Percentiles rank a stretch among this genome's conserved stretches.
phyloP scores from a whole-genome alignment of 2,113 vertebrate species.

The Scomber japonicus region DNA sequence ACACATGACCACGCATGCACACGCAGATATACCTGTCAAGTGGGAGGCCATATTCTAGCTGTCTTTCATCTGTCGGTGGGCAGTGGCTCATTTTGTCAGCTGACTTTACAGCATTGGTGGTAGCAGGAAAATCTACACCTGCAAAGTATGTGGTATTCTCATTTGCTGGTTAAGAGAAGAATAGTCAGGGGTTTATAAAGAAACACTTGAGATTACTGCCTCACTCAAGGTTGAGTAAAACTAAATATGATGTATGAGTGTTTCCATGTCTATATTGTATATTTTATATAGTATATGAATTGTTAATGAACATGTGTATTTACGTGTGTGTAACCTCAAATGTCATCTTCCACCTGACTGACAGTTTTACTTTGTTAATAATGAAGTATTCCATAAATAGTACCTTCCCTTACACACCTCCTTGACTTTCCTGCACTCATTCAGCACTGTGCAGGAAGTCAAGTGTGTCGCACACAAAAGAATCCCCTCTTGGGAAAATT shows the following conservation, averaged over 20 bases:
- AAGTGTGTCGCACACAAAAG: conserved; percentile 38
- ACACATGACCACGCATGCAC: conserved; percentile 15
- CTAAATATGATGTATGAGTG: not conserved
- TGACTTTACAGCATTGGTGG: conserved; percentile 9
- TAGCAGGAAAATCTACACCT: conserved; percentile 12
- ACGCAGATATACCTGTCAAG: conserved; percentile 55
- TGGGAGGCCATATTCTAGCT: conserved; percentile 32
- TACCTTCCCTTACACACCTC: not conserved
- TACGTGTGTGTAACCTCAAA: not conserved
- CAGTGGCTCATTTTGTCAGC: conserved; percentile 13
- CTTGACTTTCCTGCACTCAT: conserved; percentile 3
- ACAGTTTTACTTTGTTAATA: not conserved
- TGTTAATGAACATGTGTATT: not conserved
- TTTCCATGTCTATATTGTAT: not conserved
- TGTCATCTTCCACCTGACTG: not conserved
- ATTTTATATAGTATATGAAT: not conserved
- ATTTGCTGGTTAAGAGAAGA: not conserved
- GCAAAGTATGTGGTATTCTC: conserved; percentile 18
- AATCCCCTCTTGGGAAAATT: conserved; percentile 22
- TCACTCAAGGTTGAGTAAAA: not conserved
- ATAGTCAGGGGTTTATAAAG: conserved; percentile 11
- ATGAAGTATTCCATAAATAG: conserved; percentile 32
- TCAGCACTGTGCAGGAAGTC: conserved; percentile 23
- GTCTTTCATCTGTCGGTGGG: conserved; percentile 48
- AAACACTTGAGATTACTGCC: not conserved